Conservation (phyloP, 2,888 invertebrate genomes). For the Torymus auratus region DNA sequence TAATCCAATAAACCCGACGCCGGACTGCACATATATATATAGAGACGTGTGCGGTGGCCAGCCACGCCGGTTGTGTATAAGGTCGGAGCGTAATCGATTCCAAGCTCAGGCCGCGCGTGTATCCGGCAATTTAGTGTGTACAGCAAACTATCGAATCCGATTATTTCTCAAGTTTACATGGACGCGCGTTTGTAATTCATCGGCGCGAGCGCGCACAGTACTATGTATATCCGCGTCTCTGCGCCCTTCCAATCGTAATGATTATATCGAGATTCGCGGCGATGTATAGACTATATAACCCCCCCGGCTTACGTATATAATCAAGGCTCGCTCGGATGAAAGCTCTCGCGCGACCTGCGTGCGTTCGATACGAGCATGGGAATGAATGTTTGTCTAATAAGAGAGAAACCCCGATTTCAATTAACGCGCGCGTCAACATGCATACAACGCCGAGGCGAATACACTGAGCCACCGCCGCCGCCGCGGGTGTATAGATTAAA, state of each 20-base stretch:
- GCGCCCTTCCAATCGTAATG: conserved; percentile 9
- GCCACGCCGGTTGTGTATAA: too few relatives aligned
- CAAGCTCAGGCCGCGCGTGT: background rate
- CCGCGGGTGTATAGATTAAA: too few relatives aligned
- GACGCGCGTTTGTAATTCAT: conserved; percentile 20
- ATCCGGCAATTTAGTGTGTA: conserved; percentile 12
- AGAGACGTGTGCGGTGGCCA: too few relatives aligned
- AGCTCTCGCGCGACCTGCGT: background rate
- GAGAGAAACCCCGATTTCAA: conserved; percentile 45
- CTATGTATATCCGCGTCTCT: background rate
- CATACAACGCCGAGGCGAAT: background rate
- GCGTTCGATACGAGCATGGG: background rate
- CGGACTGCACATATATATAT: too few relatives aligned
- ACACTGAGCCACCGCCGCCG: too few relatives aligned
- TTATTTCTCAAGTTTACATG: conserved; percentile 50
- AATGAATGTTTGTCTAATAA: conserved; percentile 55
- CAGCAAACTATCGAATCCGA: conserved; percentile 41
- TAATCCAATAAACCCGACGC: too few relatives aligned
- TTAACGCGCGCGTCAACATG: conserved; percentile 34
- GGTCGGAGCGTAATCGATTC: background rate
- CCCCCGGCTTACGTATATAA: conserved; percentile 19
- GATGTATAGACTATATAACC: too few relatives aligned
- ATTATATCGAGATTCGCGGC: conserved; percentile 24
- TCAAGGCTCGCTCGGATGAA: conserved; percentile 25
- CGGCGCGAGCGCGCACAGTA: background rate